Conservation (phyloP, 2,888 invertebrate genomes). For the Clunio marinus region DNA sequence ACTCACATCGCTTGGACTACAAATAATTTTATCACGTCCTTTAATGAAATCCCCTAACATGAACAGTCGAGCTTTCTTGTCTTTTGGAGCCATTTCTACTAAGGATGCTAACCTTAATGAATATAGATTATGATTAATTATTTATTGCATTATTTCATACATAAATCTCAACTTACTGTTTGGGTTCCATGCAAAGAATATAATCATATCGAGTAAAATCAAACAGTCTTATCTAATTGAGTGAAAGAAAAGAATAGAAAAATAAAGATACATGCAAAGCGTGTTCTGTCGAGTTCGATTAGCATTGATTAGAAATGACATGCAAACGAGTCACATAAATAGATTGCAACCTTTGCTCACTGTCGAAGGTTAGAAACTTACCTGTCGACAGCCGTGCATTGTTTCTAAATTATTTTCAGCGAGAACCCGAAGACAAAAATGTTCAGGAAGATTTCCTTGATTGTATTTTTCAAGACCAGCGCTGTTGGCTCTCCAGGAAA, state of each 20-base stretch:
- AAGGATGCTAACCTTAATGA: conserved; percentile 65
- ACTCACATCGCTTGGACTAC: conserved; percentile 86
- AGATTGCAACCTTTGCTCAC: conserved; percentile 54
- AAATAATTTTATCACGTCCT: conserved; percentile 69
- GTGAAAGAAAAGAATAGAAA: not conserved
- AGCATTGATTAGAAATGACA: no score
- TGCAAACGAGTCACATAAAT: no score
- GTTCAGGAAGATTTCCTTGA: conserved; percentile 45
- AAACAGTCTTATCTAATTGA: conserved; percentile 24
- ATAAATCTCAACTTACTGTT: conserved; percentile 42
- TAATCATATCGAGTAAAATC: conserved; percentile 32
- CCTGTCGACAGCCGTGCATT: conserved; percentile 18
- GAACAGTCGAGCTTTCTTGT: conserved; percentile 64
- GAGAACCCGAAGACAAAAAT: conserved; percentile 42
- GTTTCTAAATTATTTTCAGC: conserved; percentile 29
- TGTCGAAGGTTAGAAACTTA: conserved; percentile 15
- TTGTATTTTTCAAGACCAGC: not conserved
- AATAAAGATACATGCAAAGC: no score
- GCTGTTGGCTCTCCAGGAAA: conserved; percentile 10
- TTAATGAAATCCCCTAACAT: conserved; percentile 81
- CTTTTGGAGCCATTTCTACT: conserved; percentile 57
- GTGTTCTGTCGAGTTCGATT: no score
- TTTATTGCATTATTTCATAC: not conserved
- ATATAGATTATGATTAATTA: not conserved
- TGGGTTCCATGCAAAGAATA: conserved; percentile 27